phyloP scores from a whole-genome alignment of 2,888 invertebrate genomes.

The Capitulum mitella region DNA sequence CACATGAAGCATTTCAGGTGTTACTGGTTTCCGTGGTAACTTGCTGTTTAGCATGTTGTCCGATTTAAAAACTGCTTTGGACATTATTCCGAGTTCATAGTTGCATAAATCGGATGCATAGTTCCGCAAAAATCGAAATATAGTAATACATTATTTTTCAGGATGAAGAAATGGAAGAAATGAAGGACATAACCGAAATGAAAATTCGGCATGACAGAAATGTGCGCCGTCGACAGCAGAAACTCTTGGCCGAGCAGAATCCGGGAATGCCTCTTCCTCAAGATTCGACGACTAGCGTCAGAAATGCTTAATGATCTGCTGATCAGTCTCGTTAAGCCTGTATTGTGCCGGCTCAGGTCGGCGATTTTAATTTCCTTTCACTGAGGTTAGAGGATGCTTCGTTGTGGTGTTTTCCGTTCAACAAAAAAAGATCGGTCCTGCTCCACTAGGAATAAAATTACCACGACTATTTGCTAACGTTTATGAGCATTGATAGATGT shows the following conservation, averaged over 20 bases:
- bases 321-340: not conserved
- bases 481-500: not conserved
- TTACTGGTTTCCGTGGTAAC: too few species aligned
- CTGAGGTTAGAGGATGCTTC: not conserved
- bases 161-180: slow-evolving; percentile 89
- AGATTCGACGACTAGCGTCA: not conserved
- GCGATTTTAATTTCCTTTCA: not conserved
- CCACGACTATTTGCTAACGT: not conserved
- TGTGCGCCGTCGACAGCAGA: slow-evolving; percentile 58
- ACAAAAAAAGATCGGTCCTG: not conserved
- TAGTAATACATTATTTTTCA: too few species aligned
- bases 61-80: too few species aligned
- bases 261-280: not conserved
- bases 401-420: not conserved
- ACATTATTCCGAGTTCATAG: too few species aligned
- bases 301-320: not conserved
- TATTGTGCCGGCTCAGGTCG: too few species aligned
- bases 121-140: too few species aligned
- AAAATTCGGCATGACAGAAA: slow-evolving; percentile 74
- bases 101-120: too few species aligned
- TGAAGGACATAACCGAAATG: slow-evolving; percentile 88
- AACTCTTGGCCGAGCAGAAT: slow-evolving; percentile 31
- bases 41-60: too few species aligned
- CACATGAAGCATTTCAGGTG: too few species aligned
- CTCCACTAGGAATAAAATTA: not conserved